Percentiles rank a stretch among this genome's conserved stretches.
Evolutionary conservation across 2,113 vertebrate genomes (phyloP).

Genomic region (Cephalopholis sonnerati): DNA sequence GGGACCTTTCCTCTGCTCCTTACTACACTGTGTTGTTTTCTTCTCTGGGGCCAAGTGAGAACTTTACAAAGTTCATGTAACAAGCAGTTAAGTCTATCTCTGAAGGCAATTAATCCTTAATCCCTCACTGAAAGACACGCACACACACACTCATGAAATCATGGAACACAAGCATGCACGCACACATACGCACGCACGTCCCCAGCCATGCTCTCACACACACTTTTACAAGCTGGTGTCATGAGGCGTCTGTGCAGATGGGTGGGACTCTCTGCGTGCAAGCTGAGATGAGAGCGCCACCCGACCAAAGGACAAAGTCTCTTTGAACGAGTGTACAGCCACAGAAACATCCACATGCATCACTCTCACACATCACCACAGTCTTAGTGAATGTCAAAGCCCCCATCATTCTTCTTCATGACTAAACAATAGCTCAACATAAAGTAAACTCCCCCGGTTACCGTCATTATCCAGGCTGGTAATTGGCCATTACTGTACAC

Average conservation of each 20-base stretch:
- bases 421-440: slow-evolving; percentile 42
- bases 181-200: slow-evolving; percentile 27
- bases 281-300: slow-evolving; percentile 65
- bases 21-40: slow-evolving; percentile 63
- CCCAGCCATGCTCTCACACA: slow-evolving; percentile 45
- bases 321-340: slow-evolving; percentile 45
- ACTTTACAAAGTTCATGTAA: slow-evolving; percentile 77
- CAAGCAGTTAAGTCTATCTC: slow-evolving; percentile 77
- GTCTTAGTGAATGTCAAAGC: slow-evolving; percentile 31
- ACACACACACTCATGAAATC: slow-evolving; percentile 35
- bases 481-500: slow-evolving; percentile 42
- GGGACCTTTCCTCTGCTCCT: slow-evolving; percentile 49
- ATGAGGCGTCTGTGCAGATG: slow-evolving; percentile 67
- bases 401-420: slow-evolving; percentile 33
- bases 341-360: not conserved
- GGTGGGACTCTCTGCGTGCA: slow-evolving; percentile 59
- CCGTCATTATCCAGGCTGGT: slow-evolving; percentile 38
- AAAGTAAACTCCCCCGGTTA: slow-evolving; percentile 45
- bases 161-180: slow-evolving; percentile 21
- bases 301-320: slow-evolving; percentile 73
- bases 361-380: slow-evolving; percentile 4
- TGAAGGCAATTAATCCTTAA: slow-evolving; percentile 83
- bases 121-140: slow-evolving; percentile 51
- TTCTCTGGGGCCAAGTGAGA: slow-evolving; percentile 65
- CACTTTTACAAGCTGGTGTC: slow-evolving; percentile 70